Conservation (phyloP, 2,888 invertebrate genomes). For the Nematopogon swammerdamellus region DNA sequence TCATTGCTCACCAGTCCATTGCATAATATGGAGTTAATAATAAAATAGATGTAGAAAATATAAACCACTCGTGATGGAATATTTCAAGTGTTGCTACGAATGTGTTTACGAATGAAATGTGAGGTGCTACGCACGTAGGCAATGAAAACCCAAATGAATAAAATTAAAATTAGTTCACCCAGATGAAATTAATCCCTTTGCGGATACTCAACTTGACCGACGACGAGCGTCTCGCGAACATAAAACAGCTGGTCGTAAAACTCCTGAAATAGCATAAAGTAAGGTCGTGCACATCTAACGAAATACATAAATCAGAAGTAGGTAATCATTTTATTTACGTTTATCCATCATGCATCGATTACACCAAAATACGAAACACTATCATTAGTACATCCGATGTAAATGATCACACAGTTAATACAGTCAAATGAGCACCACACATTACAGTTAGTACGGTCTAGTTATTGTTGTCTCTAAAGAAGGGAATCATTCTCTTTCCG, state of each 20-base stretch:
- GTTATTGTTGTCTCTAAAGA: not conserved
- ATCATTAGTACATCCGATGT: not conserved
- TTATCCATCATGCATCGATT: not conserved
- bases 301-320: not conserved
- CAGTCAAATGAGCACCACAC: slow-evolving; percentile 1
- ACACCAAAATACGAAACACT: not conserved
- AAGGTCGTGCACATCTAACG: not conserved
- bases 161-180: not conserved
- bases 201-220: not conserved
- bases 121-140: too few species aligned
- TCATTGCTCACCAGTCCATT: not conserved
- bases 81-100: too few species aligned
- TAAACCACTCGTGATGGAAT: too few species aligned
- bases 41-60: too few species aligned
- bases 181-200: not conserved
- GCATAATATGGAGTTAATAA: too few species aligned
- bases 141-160: too few species aligned
- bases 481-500: slow-evolving; percentile 20
- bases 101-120: too few species aligned
- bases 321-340: not conserved
- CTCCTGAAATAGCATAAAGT: not conserved
- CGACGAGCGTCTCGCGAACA: not conserved
- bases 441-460: not conserved
- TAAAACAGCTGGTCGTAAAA: not conserved
- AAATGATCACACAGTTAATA: not conserved